Conservation (phyloP, 2,797 vertebrate species). For the Hydrocynus forskahlii region DNA sequence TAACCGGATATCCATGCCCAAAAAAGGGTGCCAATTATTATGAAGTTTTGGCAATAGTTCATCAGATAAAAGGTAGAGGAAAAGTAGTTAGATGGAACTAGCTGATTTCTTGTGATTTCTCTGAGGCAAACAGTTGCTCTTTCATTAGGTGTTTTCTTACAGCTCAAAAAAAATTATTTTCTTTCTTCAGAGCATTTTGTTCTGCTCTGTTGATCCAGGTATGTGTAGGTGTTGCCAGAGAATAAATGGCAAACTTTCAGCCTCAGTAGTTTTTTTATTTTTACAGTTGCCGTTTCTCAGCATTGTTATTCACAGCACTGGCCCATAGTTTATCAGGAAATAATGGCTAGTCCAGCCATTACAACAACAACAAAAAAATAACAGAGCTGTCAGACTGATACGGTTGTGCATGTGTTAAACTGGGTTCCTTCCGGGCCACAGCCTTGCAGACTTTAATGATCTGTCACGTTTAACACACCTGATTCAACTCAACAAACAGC, state of each 20-base stretch:
- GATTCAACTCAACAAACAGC: neutral
- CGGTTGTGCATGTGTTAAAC: neutral
- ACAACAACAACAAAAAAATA: neutral
- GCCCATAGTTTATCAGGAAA: neutral
- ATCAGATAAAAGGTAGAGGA: neutral
- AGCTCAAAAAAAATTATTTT: no score
- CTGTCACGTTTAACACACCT: neutral
- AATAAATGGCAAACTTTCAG: neutral
- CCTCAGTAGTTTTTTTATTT: neutral
- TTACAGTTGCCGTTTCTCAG: neutral
- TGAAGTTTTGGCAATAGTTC: no score
- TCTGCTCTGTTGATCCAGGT: neutral
- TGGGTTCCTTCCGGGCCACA: no score
- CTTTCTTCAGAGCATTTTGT: neutral
- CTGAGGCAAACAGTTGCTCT: neutral
- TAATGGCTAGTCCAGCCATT: neutral
- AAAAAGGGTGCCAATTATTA: no score
- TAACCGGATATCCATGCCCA: no score
- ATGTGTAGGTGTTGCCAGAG: neutral
- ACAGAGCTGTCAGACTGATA: neutral
- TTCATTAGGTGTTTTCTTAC: neutral
- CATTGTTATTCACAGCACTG: neutral
- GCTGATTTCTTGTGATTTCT: neutral
- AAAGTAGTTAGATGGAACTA: neutral
- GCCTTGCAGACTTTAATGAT: neutral